Conservation (phyloP, 1,140 invertebrate genomes). For the Drosophila sucinea region DNA sequence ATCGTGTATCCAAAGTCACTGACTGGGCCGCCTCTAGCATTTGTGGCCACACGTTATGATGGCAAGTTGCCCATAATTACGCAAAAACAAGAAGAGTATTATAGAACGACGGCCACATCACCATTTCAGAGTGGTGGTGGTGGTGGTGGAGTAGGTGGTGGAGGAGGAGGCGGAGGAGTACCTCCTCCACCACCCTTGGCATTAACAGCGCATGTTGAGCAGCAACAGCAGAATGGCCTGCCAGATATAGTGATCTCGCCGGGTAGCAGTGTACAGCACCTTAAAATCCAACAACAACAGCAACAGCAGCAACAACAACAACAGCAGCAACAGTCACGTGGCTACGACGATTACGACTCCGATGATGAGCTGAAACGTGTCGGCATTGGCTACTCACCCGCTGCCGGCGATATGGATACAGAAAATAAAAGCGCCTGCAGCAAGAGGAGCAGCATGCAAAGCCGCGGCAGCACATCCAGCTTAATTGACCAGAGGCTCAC, state of each 20-base stretch:
- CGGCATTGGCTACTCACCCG: conserved; percentile 92
- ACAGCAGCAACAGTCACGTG: conserved; percentile 84
- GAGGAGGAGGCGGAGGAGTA: conserved; percentile 21
- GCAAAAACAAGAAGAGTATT: conserved; percentile 80
- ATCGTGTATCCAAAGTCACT: conserved; percentile 59
- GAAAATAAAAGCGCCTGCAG: conserved; percentile 87
- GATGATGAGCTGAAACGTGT: conserved; percentile 95
- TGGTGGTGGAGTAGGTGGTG: neutral
- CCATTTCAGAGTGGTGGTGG: conserved; percentile 66
- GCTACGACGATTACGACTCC: conserved; percentile 94
- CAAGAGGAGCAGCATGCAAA: conserved; percentile 95
- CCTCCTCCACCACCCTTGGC: conserved; percentile 55
- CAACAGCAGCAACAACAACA: conserved; percentile 60
- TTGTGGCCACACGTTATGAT: conserved; percentile 69
- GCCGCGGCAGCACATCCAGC: conserved; percentile 93
- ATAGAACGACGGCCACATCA: conserved; percentile 79
- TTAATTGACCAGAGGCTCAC: conserved; percentile 92
- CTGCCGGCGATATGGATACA: conserved; percentile 87
- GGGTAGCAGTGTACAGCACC: conserved; percentile 79
- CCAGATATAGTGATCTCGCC: conserved; percentile 81
- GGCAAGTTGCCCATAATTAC: conserved; percentile 57
- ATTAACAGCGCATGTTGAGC: conserved; percentile 42
- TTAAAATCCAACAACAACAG: conserved; percentile 65
- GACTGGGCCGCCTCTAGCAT: conserved; percentile 42
- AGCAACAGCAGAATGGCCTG: conserved; percentile 59